Evolutionary conservation across 2,797 vertebrate genomes (phyloP), one percentile per base, ranked within the genome.

Genomic region (Hypotaenidia okinawae): DNA sequence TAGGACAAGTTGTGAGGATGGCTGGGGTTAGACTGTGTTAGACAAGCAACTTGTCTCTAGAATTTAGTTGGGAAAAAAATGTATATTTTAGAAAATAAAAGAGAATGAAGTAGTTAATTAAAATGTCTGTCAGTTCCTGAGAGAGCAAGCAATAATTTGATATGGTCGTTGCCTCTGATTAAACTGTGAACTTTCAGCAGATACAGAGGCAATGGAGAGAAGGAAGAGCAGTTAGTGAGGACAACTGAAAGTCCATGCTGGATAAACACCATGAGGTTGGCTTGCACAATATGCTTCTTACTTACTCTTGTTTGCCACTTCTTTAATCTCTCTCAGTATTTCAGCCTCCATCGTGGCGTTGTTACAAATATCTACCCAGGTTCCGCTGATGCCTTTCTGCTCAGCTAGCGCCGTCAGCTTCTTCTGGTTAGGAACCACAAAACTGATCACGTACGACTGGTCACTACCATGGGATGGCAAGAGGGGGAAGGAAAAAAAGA

Each of bases 391-490:
- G 24, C 98, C 98, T 24, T 98, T 99, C 97, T 98, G 98, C 93
- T 98, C 98, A 63, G 99, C 99, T 94, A 99, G 66, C 17, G 97
- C 97, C 0, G 94, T 99, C 97, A 99, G 92, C 90, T 92, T 98
- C 97, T 99, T 99, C 97, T 99, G 99, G 95, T 99, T 99, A n/a
- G 99, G 99, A 96, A 99, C 99, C 97, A 99, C 99, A 90, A 99
- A 99, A 97, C 99, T 99, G 98, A 99, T 99, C 93, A 99, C 99
- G 0, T 99, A 99, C 92, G 99, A 99, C 97, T 99, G 99, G 28
- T 99, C 98, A 85, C 99, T 99, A 96, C 66, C 96, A 94, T 28
- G 52, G 52, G 58, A 84, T 37, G 52, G 37, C 72, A 84, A 78
- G 82, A 78, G 75, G 51, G 87, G 52, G 92, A 88, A 90, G 63